These are phyloP conservation scores for Pristiophorus japonicus DNA, from an alignment of 2,113 vertebrate genomes.

Conservation along the genomic window DNA sequence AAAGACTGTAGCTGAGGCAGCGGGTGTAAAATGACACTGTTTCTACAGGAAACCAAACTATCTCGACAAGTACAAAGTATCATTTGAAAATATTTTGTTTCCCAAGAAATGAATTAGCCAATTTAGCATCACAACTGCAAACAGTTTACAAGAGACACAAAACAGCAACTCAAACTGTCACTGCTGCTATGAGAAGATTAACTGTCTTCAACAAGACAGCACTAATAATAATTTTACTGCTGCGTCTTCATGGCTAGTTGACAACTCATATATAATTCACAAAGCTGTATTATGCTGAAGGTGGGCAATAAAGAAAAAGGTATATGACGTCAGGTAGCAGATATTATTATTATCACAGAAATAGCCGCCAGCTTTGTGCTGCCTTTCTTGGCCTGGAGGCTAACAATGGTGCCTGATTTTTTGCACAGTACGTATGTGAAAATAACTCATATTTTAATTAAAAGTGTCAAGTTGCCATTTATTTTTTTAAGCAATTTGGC, in stretches of 20 bases:
- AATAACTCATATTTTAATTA: no score
- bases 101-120: not conserved
- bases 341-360: no score
- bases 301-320: not conserved
- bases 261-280: not conserved
- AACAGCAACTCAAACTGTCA: not conserved
- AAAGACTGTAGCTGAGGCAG: not conserved
- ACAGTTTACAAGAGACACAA: not conserved
- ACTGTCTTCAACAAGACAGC: not conserved
- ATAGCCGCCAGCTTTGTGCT: no score
- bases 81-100: not conserved
- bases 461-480: no score
- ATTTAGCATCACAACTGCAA: not conserved
- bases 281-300: not conserved
- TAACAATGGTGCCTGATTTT: no score
- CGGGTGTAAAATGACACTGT: not conserved
- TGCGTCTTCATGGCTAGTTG: not conserved
- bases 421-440: no score
- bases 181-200: not conserved
- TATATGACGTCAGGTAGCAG: not conserved
- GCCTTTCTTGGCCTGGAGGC: no score
- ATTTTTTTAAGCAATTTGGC: no score
- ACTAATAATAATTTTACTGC: not conserved
- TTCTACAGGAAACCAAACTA: not conserved
- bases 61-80: not conserved